These are phyloP conservation scores for Leptothorax acervorum DNA, from an alignment of 2,888 invertebrate genomes.

Conservation along the genomic window DNA sequence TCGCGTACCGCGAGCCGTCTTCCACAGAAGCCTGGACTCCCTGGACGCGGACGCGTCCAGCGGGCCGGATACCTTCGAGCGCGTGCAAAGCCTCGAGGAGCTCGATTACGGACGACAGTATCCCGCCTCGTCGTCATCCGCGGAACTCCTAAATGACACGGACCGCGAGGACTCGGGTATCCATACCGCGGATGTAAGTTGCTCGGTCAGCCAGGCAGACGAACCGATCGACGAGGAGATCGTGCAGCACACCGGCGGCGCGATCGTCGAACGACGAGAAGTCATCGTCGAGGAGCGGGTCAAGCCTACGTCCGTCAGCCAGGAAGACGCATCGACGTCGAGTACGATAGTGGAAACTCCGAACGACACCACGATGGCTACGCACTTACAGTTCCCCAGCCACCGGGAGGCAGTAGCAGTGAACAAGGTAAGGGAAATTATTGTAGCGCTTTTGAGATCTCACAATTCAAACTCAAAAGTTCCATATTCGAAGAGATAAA, in stretches of 20 bases:
- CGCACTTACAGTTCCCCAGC: conserved; percentile 64
- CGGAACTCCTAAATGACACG: conserved; percentile 89
- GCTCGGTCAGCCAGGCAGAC: conserved; percentile 91
- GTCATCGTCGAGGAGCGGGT: conserved; percentile 71
- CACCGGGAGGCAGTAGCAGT: conserved; percentile 78
- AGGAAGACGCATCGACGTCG: conserved; percentile 35
- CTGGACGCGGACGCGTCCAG: conserved; percentile 87
- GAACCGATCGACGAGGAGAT: conserved; percentile 88
- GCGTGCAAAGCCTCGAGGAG: conserved; percentile 89
- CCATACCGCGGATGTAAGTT: conserved; percentile 92
- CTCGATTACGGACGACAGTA: conserved; percentile 86
- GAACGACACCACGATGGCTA: conserved; percentile 62
- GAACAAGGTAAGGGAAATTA: conserved; percentile 78
- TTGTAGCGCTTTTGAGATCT: neutral
- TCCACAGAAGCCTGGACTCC: conserved; percentile 89
- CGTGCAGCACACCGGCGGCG: conserved; percentile 64
- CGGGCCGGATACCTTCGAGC: conserved; percentile 87
- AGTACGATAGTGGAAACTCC: conserved; percentile 26
- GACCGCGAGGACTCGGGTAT: conserved; percentile 93
- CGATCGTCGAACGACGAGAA: conserved; percentile 75
- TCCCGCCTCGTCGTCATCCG: conserved; percentile 87
- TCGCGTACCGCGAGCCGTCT: conserved; percentile 82
- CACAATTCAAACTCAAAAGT: neutral
- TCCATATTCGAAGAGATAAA: neutral
- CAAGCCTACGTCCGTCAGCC: conserved; percentile 37